Evolutionary conservation across 53 echinoderm and acorn worm genomes (phyloP).

Genomic region (Actinopyga echinites): DNA sequence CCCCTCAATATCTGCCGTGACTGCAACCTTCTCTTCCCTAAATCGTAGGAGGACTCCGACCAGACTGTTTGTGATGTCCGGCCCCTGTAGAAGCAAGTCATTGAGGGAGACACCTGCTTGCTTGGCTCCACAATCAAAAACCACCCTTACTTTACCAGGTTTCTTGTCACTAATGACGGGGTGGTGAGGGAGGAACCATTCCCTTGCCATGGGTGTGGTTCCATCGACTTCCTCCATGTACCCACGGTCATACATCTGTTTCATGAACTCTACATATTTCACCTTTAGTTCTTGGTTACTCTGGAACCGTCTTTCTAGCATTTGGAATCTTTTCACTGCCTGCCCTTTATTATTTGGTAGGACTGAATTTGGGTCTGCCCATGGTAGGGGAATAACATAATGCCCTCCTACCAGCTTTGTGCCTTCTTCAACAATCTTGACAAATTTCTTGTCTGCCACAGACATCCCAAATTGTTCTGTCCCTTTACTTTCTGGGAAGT

Average conservation of each 20-base stretch:
- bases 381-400: slow-evolving; percentile 47
- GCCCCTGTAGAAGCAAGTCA: slow-evolving; percentile 46
- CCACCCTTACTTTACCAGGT: slow-evolving; percentile 38
- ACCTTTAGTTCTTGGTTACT: slow-evolving; percentile 21
- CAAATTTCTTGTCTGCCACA: slow-evolving; percentile 40
- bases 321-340: slow-evolving; percentile 37
- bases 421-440: slow-evolving; percentile 29
- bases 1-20: slow-evolving; percentile 46
- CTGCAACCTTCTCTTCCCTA: slow-evolving; percentile 27
- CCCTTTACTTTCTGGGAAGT: slow-evolving; percentile 38
- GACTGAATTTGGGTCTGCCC: slow-evolving; percentile 30
- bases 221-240: slow-evolving; percentile 43
- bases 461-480: slow-evolving; percentile 17
- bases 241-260: slow-evolving; percentile 10
- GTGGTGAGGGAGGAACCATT: slow-evolving; percentile 20
- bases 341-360: slow-evolving; percentile 36
- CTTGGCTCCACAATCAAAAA: slow-evolving; percentile 52
- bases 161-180: slow-evolving; percentile 34
- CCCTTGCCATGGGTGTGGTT: neutral
- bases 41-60: slow-evolving; percentile 25
- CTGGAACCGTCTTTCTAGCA: slow-evolving; percentile 25
- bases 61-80: slow-evolving; percentile 45
- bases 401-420: slow-evolving; percentile 35
- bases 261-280: slow-evolving; percentile 40
- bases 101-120: slow-evolving; percentile 27